phyloP scores from a whole-genome alignment of 2,888 invertebrate species.

The Conomelus anceps region DNA sequence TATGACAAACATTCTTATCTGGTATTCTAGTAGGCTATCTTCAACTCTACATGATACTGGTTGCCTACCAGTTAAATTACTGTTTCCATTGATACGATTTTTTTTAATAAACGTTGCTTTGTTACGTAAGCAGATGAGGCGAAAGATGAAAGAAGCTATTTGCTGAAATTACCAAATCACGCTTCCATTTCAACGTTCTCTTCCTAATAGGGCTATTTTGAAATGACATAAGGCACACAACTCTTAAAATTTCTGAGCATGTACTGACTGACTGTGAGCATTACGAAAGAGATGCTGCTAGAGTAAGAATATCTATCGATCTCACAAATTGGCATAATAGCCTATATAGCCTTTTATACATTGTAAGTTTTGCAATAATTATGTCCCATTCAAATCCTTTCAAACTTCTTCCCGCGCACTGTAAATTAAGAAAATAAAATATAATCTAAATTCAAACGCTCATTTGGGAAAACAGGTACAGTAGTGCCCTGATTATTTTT shows the following conservation, averaged over 20 bases:
- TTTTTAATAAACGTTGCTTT: background rate
- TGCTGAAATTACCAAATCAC: background rate
- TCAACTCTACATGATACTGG: background rate
- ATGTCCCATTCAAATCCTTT: too few relatives aligned
- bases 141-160: background rate
- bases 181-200: background rate
- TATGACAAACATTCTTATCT: background rate
- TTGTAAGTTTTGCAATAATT: too few relatives aligned
- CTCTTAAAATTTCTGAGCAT: background rate
- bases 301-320: background rate
- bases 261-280: background rate
- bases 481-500: too few relatives aligned
- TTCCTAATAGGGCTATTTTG: background rate
- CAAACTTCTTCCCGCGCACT: too few relatives aligned
- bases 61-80: background rate
- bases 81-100: background rate
- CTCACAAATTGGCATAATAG: background rate
- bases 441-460: too few relatives aligned
- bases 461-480: too few relatives aligned
- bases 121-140: background rate
- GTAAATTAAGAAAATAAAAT: too few relatives aligned
- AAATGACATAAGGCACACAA: background rate
- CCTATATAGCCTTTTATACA: background rate
- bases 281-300: background rate
- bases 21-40: too few relatives aligned